phyloP scores from a whole-genome alignment of 2,797 vertebrate species.

The Pipistrellus pygmaeus region DNA sequence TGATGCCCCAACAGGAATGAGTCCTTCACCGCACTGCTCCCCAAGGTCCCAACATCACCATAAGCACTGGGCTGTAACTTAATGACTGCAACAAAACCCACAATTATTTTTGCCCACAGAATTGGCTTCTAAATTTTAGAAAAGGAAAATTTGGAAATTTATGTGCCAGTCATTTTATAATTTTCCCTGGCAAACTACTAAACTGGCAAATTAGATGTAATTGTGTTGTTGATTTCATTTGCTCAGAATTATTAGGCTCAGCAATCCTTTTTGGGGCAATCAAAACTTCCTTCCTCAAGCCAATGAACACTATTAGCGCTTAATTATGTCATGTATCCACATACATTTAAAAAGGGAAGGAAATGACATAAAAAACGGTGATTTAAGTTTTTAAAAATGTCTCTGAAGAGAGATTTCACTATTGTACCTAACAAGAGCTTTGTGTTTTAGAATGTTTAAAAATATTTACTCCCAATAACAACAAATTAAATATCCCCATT shows the following conservation, averaged over 20 bases:
- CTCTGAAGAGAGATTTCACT: conserved; percentile 16
- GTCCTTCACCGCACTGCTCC: not conserved
- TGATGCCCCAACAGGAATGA: not conserved
- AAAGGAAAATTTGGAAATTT: conserved; percentile 41
- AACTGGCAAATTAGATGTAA: conserved; percentile 23
- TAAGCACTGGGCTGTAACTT: not conserved
- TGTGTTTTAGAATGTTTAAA: conserved; percentile 9
- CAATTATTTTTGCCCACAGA: not conserved
- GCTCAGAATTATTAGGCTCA: conserved; percentile 25
- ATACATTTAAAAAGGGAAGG: conserved; percentile 48
- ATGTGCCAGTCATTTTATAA: not conserved
- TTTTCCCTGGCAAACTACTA: not conserved
- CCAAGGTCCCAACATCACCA: not conserved
- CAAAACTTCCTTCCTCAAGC: conserved; percentile 26
- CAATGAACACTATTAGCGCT: not conserved
- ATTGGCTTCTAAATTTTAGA: conserved; percentile 32
- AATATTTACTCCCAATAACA: not conserved
- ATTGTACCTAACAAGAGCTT: not conserved
- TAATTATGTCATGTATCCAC: not conserved
- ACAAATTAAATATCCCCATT: not conserved
- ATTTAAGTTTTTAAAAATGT: conserved; percentile 4
- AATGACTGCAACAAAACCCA: not conserved
- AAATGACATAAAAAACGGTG: conserved; percentile 17
- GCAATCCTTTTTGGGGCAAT: not conserved
- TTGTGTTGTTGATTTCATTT: not conserved